Evolutionary conservation across 1,140 invertebrate species (phyloP), one percentile per base, ranked within the genome.

Genomic region (Galendromus occidentalis): DNA sequence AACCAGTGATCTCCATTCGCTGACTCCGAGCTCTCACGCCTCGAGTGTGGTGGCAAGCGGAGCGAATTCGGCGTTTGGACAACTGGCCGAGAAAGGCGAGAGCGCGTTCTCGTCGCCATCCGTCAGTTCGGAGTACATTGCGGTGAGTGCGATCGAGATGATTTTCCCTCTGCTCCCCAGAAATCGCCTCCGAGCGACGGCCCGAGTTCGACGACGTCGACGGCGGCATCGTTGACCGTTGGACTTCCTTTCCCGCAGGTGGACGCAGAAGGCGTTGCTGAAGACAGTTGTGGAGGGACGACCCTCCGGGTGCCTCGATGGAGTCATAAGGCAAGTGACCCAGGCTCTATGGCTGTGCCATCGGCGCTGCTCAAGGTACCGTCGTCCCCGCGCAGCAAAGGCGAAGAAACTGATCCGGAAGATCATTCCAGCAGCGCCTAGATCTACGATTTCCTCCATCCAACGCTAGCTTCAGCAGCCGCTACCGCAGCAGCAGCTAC

Each of bases 1-100:
- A 68, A 86, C 88, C 71, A 85, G 84, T 64, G 87, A 88, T 75
- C 80, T 89, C 66, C 84, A 70, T 64, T 25, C 33, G 22, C 25
- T 59, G 20, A 59, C 33, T 25, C 51, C 51, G 20, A 12, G 4
- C 25, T 22, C n/a, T 33, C 25, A 39, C 33, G 51, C 51, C n/a
- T 25, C 51, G 9, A 25, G 14, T 18, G 51, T 33, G 14, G 45
- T 25, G 22, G 51, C 22, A 59, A 22, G 25, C 6, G 51, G 25
- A 25, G 51, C 51, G 22, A 33, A 25, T 20, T 2, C 22, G 14
- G 22, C 51, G 25, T 59, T 17, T 59, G 51, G 51, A 20, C 51
- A 59, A 22, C 51, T 59, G 51, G 22, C 51, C 22, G 51, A 59
- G 51, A 59, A 59, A 33, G 51, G 51, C 51, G 51, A 59, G 51